Percentiles rank a stretch among this genome's conserved stretches.
Conservation (phyloP, 2,113 vertebrate genomes). For the Bos taurus region ARS-UCD2.0 NC_037342.1:2896501-2897000, state of each 20-base stretch:
- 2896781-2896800: neutral
- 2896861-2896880: neutral
- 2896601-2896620: no score
- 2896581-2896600: no score
- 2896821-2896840: neutral
- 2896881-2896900: neutral
- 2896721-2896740: neutral
- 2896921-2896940: neutral
- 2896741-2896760: neutral
- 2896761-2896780: neutral
- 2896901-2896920: neutral
- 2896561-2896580: no score
- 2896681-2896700: no score
- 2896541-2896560: no score
- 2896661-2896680: no score
- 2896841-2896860: neutral
- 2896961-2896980: neutral
- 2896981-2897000: neutral
- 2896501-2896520: no score
- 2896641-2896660: no score
- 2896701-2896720: no score
- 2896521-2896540: no score
- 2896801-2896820: neutral
- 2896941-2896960: neutral
- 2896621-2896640: no score